Evolutionary conservation across 2,797 vertebrate species (phyloP).

Genomic region (Salmo trutta): DNA sequence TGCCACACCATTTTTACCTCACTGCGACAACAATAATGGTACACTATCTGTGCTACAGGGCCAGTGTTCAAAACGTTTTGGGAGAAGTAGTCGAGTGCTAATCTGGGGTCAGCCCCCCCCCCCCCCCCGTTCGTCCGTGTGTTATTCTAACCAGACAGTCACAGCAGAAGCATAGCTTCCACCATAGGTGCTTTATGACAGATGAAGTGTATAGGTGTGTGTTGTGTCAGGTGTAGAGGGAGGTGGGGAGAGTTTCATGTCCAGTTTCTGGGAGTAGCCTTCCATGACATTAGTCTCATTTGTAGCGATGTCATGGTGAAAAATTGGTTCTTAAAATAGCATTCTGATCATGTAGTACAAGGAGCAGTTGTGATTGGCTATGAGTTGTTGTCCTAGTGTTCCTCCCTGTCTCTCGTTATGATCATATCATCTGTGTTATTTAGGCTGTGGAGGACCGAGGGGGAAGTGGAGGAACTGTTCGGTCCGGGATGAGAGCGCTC

Average conservation of each 20-base stretch:
- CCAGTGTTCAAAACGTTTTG: too few relatives aligned
- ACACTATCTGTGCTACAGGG: too few relatives aligned
- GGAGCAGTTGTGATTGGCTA: neutral
- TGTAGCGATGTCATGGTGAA: slow-evolving; percentile 12
- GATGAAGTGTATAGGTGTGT: neutral
- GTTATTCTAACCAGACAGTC: neutral
- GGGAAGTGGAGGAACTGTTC: slow-evolving; percentile 66
- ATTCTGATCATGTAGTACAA: slow-evolving; percentile 9
- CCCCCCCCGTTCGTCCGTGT: neutral
- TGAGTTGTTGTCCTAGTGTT: slow-evolving; percentile 15
- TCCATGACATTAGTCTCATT: neutral
- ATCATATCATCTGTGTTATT: slow-evolving; percentile 57
- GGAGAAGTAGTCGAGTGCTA: too few relatives aligned
- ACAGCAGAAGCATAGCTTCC: neutral
- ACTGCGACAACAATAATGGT: slow-evolving; percentile 12
- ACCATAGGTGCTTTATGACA: neutral
- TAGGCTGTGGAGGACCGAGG: slow-evolving; percentile 25
- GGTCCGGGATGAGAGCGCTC: slow-evolving; percentile 28
- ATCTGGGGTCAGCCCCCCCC: too few relatives aligned
- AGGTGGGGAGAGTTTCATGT: slow-evolving; percentile 47
- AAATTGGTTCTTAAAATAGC: neutral
- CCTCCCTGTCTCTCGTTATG: slow-evolving; percentile 31
- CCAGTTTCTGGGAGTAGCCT: slow-evolving; percentile 74
- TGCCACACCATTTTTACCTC: slow-evolving; percentile 54
- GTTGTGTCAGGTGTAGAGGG: neutral